These are phyloP conservation scores for Papilio demoleus DNA, from an alignment of 2,888 invertebrate genomes.

Conservation along the genomic window DNA sequence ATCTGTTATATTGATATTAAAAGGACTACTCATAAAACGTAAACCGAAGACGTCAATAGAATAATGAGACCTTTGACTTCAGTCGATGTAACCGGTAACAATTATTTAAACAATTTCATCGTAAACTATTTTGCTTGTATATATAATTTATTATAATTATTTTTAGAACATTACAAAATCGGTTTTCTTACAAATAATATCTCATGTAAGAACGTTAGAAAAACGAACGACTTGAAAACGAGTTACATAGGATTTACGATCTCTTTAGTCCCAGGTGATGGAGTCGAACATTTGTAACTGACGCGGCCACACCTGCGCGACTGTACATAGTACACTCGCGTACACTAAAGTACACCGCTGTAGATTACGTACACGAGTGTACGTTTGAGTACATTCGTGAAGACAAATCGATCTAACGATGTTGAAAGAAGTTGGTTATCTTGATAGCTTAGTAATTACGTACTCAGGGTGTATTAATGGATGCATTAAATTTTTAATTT, in stretches of 20 bases:
- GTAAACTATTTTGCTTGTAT: too few relatives aligned
- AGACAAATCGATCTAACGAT: constrained; percentile 15
- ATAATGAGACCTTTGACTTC: too few relatives aligned
- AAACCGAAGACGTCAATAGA: too few relatives aligned
- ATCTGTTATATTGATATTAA: too few relatives aligned
- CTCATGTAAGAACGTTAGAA: neutral
- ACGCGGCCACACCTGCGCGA: constrained; percentile 37
- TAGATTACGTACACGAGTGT: neutral
- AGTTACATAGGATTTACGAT: constrained; percentile 19
- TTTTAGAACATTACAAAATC: too few relatives aligned
- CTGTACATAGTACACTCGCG: constrained; percentile 8
- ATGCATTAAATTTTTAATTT: too few relatives aligned
- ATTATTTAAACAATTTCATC: too few relatives aligned
- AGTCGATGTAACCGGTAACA: too few relatives aligned
- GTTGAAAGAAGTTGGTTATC: constrained; percentile 5
- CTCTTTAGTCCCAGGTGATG: constrained; percentile 30
- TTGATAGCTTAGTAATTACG: constrained; percentile 18
- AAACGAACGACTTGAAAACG: neutral
- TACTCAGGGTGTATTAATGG: constrained; percentile 20
- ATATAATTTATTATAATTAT: too few relatives aligned
- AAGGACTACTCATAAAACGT: too few relatives aligned
- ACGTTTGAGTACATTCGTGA: constrained; percentile 4
- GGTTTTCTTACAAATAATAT: neutral
- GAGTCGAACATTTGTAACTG: constrained; percentile 38
- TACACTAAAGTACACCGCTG: constrained; percentile 18